These are phyloP conservation scores for Trichomycterus rosablanca DNA, from an alignment of 2,113 vertebrate species.

Conservation along the genomic window DNA sequence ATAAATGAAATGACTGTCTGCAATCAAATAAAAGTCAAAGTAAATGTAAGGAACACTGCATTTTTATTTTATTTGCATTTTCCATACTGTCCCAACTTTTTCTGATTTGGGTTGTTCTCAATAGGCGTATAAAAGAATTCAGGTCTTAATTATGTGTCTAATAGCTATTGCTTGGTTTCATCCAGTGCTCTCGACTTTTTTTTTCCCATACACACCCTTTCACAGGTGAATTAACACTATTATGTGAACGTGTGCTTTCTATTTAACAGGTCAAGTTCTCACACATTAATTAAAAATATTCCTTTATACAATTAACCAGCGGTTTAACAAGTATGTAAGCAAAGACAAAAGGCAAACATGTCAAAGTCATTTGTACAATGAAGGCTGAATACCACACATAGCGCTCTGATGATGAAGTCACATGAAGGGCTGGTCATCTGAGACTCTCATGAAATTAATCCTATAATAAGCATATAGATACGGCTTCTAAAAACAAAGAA, in stretches of 20 bases:
- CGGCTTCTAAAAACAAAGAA: too few relatives aligned
- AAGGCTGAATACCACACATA: constrained; percentile 34
- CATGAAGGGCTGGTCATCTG: constrained; percentile 21
- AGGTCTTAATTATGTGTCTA: too few relatives aligned
- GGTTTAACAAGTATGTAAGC: constrained; percentile 21
- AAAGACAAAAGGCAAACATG: constrained; percentile 25
- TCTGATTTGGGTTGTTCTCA: too few relatives aligned
- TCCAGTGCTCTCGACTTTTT: background rate
- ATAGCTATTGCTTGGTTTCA: background rate
- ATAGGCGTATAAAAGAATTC: too few relatives aligned
- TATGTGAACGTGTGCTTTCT: background rate
- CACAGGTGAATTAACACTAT: constrained; percentile 21
- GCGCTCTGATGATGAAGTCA: constrained; percentile 29
- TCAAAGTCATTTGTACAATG: constrained; percentile 28
- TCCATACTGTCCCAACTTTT: too few relatives aligned
- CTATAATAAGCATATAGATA: constrained; percentile 17
- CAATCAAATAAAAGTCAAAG: too few relatives aligned
- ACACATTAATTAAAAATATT: constrained; percentile 6
- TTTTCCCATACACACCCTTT: constrained; percentile 3
- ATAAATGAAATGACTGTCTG: too few relatives aligned
- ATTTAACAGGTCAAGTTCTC: constrained; percentile 18
- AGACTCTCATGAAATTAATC: constrained; percentile 14
- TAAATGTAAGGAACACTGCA: too few relatives aligned
- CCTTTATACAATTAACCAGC: constrained; percentile 13
- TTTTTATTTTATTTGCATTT: too few relatives aligned